Base-by-base conservation (phyloP, 2,888 invertebrate species). In the Metalampra italica region DNA sequence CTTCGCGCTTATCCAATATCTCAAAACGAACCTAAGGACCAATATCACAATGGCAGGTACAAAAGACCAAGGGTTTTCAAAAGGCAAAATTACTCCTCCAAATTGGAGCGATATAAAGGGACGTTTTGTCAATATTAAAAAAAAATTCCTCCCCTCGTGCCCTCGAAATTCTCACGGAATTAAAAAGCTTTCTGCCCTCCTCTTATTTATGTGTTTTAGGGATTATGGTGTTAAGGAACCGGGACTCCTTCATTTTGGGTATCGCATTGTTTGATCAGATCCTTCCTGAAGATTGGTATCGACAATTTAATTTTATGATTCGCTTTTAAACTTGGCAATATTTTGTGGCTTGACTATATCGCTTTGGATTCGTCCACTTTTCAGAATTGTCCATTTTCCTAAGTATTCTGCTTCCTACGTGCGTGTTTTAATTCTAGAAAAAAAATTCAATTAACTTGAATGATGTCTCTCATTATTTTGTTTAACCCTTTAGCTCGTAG, bases 91-190 rank as follows among this genome's bases (percentile, higher is more conserved):
- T 72, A 68, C 72, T 73, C 63, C 60, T 56, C 57, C 61, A 73
- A 73, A 74, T 75, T 76, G 68, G 60, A 61, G 64, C 57, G 59
- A 56, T 60, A 61, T 64, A 69, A 68, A 68, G 59, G 64, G 45
- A 56, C 67, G 65, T 69, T 68, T 70, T 67, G 73, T 68, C 70
- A 71, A 75, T 74, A 75, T 75, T 71, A 71, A 72, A 68, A 67
- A 54, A 36, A 36, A 36, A 55, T 59, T 58, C 13, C 14, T 9
- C 40, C 37, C 29, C 34, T 29, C 44, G 36, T 45, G 15, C 43
- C 49, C 36, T 43, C 29, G 45, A 46, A 38, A 40, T 52, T 50
- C 53, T 43, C 45, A 46, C 47, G 42, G 59, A 62, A 65, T 66
- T 56, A 60, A 60, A 64, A 62, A 46, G 49, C 46, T 43, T 40